A percentile compares a stretch with the other conserved stretches of the same genome.
Conservation (phyloP, 1,140 invertebrate species). For the Scaptomyza graminum region DNA sequence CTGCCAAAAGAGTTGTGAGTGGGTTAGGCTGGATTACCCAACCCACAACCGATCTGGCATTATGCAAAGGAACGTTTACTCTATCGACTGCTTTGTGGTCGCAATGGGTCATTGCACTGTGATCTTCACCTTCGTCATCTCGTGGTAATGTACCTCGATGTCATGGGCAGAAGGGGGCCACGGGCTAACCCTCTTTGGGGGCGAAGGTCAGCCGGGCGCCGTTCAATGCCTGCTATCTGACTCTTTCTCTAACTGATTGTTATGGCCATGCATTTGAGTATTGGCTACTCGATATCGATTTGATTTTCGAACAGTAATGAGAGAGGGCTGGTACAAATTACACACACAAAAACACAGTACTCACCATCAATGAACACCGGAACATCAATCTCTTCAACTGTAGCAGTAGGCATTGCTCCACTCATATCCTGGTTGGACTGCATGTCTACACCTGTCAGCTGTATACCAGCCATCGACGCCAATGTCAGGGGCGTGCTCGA, state of each 20-base stretch:
- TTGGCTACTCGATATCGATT: constrained; percentile 9
- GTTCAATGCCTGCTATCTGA: constrained; percentile 71
- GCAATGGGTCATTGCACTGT: constrained; percentile 80
- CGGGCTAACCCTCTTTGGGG: neutral
- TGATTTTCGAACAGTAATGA: constrained; percentile 66
- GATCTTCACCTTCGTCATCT: constrained; percentile 64
- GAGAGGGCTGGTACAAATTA: constrained; percentile 78
- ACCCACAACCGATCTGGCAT: neutral
- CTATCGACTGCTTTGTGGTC: constrained; percentile 41
- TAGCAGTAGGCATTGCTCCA: constrained; percentile 84
- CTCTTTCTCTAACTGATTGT: constrained; percentile 78
- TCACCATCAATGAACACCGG: constrained; percentile 84
- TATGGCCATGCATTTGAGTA: constrained; percentile 27
- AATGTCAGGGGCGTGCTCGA: constrained; percentile 65
- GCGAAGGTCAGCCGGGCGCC: constrained; percentile 5
- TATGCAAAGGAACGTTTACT: constrained; percentile 12
- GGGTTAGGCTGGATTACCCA: neutral
- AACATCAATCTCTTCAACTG: constrained; percentile 84
- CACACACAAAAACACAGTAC: constrained; percentile 83
- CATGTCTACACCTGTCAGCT: constrained; percentile 80
- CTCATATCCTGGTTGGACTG: constrained; percentile 77
- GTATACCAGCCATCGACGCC: constrained; percentile 80
- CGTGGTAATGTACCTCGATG: constrained; percentile 77
- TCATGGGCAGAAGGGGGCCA: constrained; percentile 60
- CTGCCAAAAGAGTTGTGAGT: constrained; percentile 8